Evolutionary conservation across 53 echinoderm and acorn worm genomes (phyloP).

Genomic region (Echinometra lucunter): DNA sequence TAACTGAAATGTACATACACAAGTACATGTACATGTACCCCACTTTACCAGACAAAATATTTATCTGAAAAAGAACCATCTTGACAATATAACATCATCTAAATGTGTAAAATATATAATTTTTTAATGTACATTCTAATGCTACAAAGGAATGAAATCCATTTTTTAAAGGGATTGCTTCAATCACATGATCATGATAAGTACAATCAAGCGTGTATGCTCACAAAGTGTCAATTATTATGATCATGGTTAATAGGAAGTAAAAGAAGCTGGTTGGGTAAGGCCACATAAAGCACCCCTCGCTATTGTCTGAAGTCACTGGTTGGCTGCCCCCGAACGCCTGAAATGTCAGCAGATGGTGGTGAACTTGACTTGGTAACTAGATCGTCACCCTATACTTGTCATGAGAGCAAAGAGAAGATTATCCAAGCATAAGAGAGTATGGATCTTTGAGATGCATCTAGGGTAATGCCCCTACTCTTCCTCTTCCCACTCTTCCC

Average conservation of each 20-base stretch:
- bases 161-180: not conserved
- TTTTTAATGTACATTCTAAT: not conserved
- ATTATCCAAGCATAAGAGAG: not conserved
- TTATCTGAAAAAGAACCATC: too few species aligned
- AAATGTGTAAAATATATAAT: too few species aligned
- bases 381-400: slow-evolving; percentile 58
- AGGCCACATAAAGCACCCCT: not conserved
- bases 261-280: slow-evolving; percentile 8
- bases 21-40: too few species aligned
- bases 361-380: slow-evolving; percentile 64
- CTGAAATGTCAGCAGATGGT: slow-evolving; percentile 49
- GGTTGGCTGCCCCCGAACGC: not conserved
- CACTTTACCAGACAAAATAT: too few species aligned
- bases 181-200: not conserved
- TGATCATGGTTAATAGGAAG: not conserved
- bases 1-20: too few species aligned
- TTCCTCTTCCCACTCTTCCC: not conserved
- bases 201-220: not conserved
- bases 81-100: too few species aligned
- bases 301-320: not conserved
- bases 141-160: not conserved
- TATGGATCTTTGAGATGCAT: not conserved
- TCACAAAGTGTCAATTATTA: not conserved
- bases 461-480: slow-evolving; percentile 23
- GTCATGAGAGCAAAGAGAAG: slow-evolving; percentile 34